Base-by-base conservation (phyloP, 2,113 vertebrate species). In the Dascyllus trimaculatus region DNA sequence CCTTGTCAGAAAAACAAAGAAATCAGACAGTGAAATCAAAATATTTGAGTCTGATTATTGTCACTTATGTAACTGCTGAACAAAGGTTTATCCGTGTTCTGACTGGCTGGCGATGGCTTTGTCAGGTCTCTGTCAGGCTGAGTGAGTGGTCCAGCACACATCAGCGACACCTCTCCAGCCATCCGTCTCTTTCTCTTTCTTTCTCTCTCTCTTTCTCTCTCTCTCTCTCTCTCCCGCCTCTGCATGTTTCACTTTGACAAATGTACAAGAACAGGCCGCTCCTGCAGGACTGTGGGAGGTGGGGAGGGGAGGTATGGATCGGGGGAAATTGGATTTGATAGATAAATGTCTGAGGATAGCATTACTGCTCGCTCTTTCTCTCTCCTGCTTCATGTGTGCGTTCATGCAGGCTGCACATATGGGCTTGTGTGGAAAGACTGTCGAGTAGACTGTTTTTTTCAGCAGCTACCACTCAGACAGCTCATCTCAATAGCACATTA, bases 181-280 rank as follows among this genome's bases (percentile, higher is more conserved):
- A 93, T 92, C 90, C 87, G 78, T 92, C 93, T 89, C 77, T 83
- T 32, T 81, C 76, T 29, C 71, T 60, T 46, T 63, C 52, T 48
- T 29, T 40, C 57, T 54, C 26, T 69, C 32, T 29, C 26, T 24
- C 58, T 25, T 29, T 32, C 26, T 29, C 71, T 57, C 48, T 63
- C 52, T 49, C 40, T 40, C 57, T 35, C 35, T 71, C 71, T 65
- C 65, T 65, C 79, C 70, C 35, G 77, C 80, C 79, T 88, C 75
- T 76, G 80, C 85, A 86, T 53, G 57, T 80, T 76, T 93, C 90
- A 89, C 92, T 90, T 89, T 94, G 92, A 95, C 92, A 94, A 94
- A 94, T 94, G 91, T 67, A 91, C 87, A 88, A 88, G 86, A 93
- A 81, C 84, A 73, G 89, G 89, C 90, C 58, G 79, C 90, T 90